Percentiles rank a stretch among this genome's conserved stretches.
These are phyloP conservation scores for Erythrocebus patas DNA, from an alignment of 2,113 vertebrate genomes.

Conservation along the genomic window DNA sequence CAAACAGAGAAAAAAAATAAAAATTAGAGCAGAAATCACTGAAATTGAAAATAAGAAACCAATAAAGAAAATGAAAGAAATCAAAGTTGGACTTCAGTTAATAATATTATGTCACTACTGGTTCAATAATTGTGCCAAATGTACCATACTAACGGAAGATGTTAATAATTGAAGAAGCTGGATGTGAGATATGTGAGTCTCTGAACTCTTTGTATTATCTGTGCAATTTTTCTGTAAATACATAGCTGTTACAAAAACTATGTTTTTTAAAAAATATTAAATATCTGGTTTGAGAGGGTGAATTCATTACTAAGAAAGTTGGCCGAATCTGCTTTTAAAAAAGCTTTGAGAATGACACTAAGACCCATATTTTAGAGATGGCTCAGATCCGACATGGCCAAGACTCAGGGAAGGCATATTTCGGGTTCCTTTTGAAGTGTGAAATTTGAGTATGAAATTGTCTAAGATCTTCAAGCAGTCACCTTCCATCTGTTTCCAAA, in stretches of 20 bases:
- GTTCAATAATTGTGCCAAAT: background rate
- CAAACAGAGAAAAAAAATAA: background rate
- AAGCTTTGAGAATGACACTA: background rate
- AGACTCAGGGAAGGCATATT: background rate
- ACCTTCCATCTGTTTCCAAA: background rate
- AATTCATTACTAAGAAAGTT: background rate
- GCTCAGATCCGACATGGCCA: background rate
- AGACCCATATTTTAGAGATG: background rate
- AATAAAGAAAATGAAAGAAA: background rate
- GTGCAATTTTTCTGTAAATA: background rate
- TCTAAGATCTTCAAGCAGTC: background rate
- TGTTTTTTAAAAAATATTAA: background rate
- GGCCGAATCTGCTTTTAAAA: background rate
- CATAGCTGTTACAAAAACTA: background rate
- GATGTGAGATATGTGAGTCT: background rate
- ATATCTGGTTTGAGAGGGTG: background rate
- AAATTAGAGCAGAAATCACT: background rate
- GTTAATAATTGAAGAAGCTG: background rate
- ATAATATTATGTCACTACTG: background rate
- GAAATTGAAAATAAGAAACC: background rate
- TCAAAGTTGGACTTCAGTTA: background rate
- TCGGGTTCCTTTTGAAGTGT: background rate
- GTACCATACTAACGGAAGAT: background rate
- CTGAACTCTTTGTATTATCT: background rate
- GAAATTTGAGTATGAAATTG: background rate